Percentiles rank a stretch among this genome's conserved stretches.
These are phyloP conservation scores for Oncorhynchus nerka DNA, from an alignment of 2,113 vertebrate genomes.

Conservation along the genomic window DNA sequence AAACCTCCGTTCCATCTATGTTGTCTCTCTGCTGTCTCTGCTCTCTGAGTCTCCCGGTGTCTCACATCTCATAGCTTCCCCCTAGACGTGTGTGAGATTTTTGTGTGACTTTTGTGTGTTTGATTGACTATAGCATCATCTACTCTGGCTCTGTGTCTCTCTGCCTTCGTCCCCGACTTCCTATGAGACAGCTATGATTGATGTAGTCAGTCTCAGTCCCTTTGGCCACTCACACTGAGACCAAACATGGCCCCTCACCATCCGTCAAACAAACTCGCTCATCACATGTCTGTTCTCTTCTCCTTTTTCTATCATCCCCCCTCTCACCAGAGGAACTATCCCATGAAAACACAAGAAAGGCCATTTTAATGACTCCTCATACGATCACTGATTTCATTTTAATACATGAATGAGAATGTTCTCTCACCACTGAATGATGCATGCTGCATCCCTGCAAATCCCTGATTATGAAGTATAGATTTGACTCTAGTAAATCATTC, in stretches of 20 bases:
- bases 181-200: conserved; percentile 23
- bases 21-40: neutral
- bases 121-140: neutral
- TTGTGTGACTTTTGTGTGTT: neutral
- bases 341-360: neutral
- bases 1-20: conserved; percentile 12
- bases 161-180: conserved; percentile 2
- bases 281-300: conserved; percentile 8
- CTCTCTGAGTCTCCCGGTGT: neutral
- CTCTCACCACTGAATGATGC: neutral
- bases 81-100: neutral
- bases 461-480: conserved; percentile 21
- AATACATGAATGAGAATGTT: neutral
- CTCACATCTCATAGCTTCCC: neutral
- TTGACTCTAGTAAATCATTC: conserved; percentile 45
- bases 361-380: neutral
- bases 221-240: conserved; percentile 2
- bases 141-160: conserved; percentile 8
- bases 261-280: conserved; percentile 18
- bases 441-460: neutral
- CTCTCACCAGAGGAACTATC: neutral
- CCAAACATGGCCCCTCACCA: conserved; percentile 10
- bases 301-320: neutral
- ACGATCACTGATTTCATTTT: neutral
- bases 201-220: conserved; percentile 20